phyloP scores from a whole-genome alignment of 2,113 vertebrate species.

The Brienomyrus brachyistius region DNA sequence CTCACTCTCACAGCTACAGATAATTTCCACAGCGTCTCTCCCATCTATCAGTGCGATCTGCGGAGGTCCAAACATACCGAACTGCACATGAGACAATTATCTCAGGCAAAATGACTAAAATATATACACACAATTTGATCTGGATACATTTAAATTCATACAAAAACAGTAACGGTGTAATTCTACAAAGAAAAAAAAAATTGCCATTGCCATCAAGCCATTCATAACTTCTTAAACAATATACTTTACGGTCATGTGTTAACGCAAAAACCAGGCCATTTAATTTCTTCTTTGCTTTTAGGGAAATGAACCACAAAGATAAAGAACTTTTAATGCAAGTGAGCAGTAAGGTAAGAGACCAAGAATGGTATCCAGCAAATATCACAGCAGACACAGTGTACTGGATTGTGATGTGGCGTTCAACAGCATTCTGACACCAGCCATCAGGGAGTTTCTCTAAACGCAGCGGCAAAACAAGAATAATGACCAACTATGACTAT shows the following conservation, averaged over 20 bases:
- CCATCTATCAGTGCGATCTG: conserved; percentile 84
- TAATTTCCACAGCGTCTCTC: conserved; percentile 88
- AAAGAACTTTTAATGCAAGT: neutral
- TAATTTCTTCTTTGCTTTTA: neutral
- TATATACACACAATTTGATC: neutral
- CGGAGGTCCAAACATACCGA: neutral
- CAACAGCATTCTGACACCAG: neutral
- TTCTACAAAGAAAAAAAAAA: neutral
- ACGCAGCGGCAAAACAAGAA: neutral
- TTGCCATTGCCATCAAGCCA: neutral
- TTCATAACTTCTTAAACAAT: neutral
- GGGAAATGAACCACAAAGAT: neutral
- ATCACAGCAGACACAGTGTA: neutral
- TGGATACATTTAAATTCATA: neutral
- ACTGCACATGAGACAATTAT: neutral
- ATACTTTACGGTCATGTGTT: neutral
- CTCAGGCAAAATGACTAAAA: neutral
- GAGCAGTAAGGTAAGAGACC: neutral
- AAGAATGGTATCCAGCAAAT: neutral
- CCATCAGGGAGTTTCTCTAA: neutral
- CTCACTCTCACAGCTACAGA: conserved; percentile 90
- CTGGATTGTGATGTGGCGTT: neutral
- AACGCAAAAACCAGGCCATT: neutral
- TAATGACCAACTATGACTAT: neutral
- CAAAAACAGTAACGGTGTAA: neutral